Conservation (phyloP, 2,113 vertebrate species). For the Colossoma macropomum region DNA sequence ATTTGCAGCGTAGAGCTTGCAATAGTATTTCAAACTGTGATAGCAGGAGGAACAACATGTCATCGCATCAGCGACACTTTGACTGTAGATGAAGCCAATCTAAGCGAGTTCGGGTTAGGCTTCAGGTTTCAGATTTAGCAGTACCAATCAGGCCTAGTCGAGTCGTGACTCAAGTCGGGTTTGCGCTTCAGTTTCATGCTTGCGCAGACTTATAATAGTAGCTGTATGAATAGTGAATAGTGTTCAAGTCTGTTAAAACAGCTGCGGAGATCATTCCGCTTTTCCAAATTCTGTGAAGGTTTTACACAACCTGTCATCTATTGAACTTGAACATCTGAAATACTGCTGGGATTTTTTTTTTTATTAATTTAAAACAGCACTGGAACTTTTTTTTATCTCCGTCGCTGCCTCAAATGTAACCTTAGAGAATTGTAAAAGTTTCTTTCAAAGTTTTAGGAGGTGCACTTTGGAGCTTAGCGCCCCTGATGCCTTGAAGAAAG, state of each 20-base stretch:
- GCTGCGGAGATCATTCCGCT: neutral
- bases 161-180: too few species aligned
- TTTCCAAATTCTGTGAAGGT: constrained; percentile 5
- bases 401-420: neutral
- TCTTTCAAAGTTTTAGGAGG: constrained; percentile 6
- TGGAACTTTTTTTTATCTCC: constrained; percentile 14
- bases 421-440: constrained; percentile 4
- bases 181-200: too few species aligned
- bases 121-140: too few species aligned
- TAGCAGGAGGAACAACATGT: too few species aligned
- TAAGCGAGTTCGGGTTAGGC: too few species aligned
- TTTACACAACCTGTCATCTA: neutral
- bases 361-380: neutral
- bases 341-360: neutral
- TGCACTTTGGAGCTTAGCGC: constrained; percentile 20
- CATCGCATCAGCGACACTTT: too few species aligned
- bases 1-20: too few species aligned
- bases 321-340: neutral
- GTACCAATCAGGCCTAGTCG: too few species aligned
- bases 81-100: too few species aligned
- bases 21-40: too few species aligned
- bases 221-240: neutral
- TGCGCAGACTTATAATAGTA: too few species aligned
- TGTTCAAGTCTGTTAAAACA: neutral
- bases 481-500: neutral